A percentile compares a stretch with the other conserved stretches of the same genome.
These are phyloP conservation scores for Epirrhoe alternata DNA, from an alignment of 2,888 invertebrate species.

Conservation along the genomic window DNA sequence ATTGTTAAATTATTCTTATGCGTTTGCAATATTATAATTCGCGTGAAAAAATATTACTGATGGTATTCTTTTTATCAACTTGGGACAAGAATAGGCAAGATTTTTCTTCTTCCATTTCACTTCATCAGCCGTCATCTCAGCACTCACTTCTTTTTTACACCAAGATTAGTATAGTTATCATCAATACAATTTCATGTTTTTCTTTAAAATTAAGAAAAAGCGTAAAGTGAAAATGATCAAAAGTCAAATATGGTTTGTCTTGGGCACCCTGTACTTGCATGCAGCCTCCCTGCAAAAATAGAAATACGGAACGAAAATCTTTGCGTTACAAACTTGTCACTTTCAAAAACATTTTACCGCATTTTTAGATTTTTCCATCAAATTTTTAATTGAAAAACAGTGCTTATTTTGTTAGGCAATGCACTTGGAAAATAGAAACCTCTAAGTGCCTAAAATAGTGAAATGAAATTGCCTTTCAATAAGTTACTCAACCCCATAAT, in stretches of 20 bases:
- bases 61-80: not conserved
- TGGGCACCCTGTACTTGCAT: too few species aligned
- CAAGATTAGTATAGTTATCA: too few species aligned
- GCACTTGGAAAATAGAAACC: not conserved
- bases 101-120: too few species aligned
- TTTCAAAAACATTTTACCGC: not conserved
- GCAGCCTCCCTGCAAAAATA: not conserved
- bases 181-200: too few species aligned
- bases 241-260: too few species aligned
- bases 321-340: not conserved
- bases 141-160: too few species aligned
- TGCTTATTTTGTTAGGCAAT: not conserved
- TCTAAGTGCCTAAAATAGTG: not conserved
- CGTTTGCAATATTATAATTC: slow-evolving; percentile 36
- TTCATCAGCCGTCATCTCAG: too few species aligned
- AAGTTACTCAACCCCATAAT: slow-evolving; percentile 60
- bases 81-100: not conserved
- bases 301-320: slow-evolving; percentile 3
- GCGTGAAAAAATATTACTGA: not conserved
- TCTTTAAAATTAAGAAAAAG: too few species aligned
- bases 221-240: too few species aligned
- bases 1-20: slow-evolving; percentile 50
- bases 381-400: not conserved
- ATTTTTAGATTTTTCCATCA: not conserved
- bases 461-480: slow-evolving; percentile 72